Evolutionary conservation across 2,888 invertebrate species (phyloP), one percentile per base, ranked within the genome.

Genomic region (Coenonympha glycerion): DNA sequence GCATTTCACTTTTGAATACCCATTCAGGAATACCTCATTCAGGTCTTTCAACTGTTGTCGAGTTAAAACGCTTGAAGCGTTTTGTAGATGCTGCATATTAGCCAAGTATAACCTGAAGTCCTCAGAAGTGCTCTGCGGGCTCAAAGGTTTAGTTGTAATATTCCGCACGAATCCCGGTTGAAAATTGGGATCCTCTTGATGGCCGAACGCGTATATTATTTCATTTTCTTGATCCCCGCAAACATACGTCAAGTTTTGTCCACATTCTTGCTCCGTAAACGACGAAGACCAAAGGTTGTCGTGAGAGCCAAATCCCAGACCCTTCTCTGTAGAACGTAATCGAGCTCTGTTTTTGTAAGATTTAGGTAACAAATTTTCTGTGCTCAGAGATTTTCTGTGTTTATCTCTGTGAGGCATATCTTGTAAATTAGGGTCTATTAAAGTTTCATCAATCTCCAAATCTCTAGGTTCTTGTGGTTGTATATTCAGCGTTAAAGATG

Each of bases 71-170:
- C 91, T 92, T 0, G 92, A 90, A 0, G 92, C 92, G 56, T 91
- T 92, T 60, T 92, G 92, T 5, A 92, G 68, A 68, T 92, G 91
- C 63, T 92, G 92, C 73, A 92, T 91, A 64, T 92, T 92, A 16
- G 92, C 92, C 56, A 92, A 73, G 68, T 93, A 92, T 52, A 91
- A 73, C 63, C 92, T 89, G 57, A 92, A 92, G 64, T 92, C 92
- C 68, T 92, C 92, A 0, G 90, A 90, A 0, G 90, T 91, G 18
- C 89, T 89, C 58, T 90, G 90, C 1, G 91, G 91, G 28, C 91
- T 91, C 0, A 92, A 64, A 1, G 92, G 89, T 55, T 91, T 91
- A 0, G 92, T 91, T 0, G 90, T 90, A 11, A 91, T 87, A 69
- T 90, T 88, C 63, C 90, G 72, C 3, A 87, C 88, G 57, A 85